Conservation (phyloP, 2,113 vertebrate genomes). For the Prunella fulvescens region DNA sequence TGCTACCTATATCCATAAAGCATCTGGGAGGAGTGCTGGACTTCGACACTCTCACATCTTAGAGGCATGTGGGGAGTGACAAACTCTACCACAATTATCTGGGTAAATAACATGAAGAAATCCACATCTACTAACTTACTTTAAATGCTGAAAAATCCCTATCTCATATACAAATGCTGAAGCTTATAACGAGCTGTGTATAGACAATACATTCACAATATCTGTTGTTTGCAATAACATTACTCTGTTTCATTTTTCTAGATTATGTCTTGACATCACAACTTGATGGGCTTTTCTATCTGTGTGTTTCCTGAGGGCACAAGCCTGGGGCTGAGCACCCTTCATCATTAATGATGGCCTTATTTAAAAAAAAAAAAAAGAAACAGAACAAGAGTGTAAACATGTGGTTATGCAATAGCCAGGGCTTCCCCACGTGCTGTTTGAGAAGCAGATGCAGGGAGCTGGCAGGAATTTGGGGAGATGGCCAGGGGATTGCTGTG, state of each 20-base stretch:
- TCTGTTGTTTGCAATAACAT: background rate
- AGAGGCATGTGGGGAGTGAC: background rate
- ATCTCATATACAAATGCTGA: accelerated
- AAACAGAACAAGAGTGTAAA: background rate
- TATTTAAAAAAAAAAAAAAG: background rate
- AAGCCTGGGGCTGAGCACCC: background rate
- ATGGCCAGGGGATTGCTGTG: background rate
- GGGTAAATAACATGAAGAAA: background rate
- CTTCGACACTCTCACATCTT: accelerated
- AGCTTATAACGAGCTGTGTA: accelerated
- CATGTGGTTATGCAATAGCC: background rate
- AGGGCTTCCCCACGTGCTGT: background rate
- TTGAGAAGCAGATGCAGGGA: background rate
- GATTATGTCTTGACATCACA: background rate
- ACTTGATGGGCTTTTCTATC: background rate
- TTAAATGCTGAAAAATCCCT: background rate
- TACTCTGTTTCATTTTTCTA: background rate
- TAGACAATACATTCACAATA: background rate
- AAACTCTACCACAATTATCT: accelerated
- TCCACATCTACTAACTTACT: background rate
- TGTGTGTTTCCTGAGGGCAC: background rate
- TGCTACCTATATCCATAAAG: background rate
- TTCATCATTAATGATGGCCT: accelerated
- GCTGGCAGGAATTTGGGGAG: background rate
- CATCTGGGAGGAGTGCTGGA: no score